A percentile compares a stretch with the other conserved stretches of the same genome.
These are phyloP conservation scores for Cheiracanthium punctorium DNA, from an alignment of 2,888 invertebrate genomes.

Conservation along the genomic window DNA sequence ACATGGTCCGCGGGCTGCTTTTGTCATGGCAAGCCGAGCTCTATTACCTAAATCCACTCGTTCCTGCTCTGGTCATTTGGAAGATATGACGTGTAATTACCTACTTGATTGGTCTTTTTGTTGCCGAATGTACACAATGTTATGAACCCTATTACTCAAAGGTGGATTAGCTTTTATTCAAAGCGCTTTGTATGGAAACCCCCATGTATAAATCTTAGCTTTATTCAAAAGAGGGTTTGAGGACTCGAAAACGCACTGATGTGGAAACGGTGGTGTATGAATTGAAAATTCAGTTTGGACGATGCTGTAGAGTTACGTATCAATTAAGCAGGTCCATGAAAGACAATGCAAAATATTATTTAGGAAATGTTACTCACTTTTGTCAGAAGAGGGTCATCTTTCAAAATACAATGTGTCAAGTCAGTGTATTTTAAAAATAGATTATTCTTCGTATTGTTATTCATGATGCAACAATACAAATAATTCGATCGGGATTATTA, in stretches of 20 bases:
- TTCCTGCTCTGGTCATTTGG: constrained; percentile 50
- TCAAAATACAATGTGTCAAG: too few species aligned
- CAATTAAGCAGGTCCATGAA: too few species aligned
- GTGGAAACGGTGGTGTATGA: background rate
- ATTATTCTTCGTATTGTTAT: too few species aligned
- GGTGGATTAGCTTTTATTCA: constrained; percentile 40
- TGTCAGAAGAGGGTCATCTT: too few species aligned
- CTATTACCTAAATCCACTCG: constrained; percentile 64
- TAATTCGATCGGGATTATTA: too few species aligned
- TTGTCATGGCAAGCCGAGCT: constrained; percentile 23
- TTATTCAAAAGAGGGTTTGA: constrained; percentile 3
- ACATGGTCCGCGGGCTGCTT: constrained; percentile 49
- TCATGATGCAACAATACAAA: too few species aligned
- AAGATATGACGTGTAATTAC: constrained; percentile 65
- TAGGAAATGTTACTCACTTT: too few species aligned
- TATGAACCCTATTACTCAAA: constrained; percentile 46
- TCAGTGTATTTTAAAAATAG: too few species aligned
- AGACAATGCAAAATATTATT: too few species aligned
- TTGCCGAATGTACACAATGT: constrained; percentile 49
- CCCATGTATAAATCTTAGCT: constrained; percentile 7
- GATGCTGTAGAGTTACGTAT: too few species aligned
- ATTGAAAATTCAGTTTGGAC: too few species aligned
- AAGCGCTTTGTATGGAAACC: background rate
- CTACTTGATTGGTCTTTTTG: constrained; percentile 64
- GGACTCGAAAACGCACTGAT: background rate